Conservation (phyloP, 2,888 invertebrate species). For the Dicycla oo region DNA sequence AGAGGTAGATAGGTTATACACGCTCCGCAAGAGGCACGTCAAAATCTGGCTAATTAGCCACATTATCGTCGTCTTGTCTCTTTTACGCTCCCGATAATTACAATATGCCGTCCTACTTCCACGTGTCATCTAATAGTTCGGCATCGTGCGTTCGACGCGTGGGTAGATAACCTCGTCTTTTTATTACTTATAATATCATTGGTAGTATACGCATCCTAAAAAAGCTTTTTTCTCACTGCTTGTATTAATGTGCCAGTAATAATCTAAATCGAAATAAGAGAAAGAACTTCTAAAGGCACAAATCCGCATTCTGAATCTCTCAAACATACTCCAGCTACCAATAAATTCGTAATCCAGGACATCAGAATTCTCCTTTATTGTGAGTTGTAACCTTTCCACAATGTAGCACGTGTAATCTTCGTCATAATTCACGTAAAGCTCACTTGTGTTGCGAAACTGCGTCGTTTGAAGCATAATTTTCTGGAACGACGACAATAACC, state of each 20-base stretch:
- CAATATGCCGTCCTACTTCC: too few relatives aligned
- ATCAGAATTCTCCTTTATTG: constrained; percentile 37
- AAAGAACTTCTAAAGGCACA: constrained; percentile 12
- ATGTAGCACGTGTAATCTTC: constrained; percentile 52
- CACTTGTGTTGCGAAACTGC: constrained; percentile 54
- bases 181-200: too few relatives aligned
- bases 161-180: too few relatives aligned
- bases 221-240: neutral
- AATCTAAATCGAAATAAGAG: constrained; percentile 1
- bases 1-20: too few relatives aligned
- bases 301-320: constrained; percentile 12
- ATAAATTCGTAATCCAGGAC: constrained; percentile 43
- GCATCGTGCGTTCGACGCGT: too few relatives aligned
- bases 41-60: too few relatives aligned
- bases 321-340: constrained; percentile 9
- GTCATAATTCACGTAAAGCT: constrained; percentile 59
- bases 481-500: constrained; percentile 53
- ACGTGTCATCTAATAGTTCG: too few relatives aligned
- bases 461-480: constrained; percentile 61
- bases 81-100: too few relatives aligned
- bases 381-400: constrained; percentile 41
- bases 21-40: too few relatives aligned
- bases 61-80: too few relatives aligned
- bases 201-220: neutral
- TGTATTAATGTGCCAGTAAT: neutral